Conservation (phyloP, 2,888 invertebrate genomes). For the Orthosia gothica region DNA sequence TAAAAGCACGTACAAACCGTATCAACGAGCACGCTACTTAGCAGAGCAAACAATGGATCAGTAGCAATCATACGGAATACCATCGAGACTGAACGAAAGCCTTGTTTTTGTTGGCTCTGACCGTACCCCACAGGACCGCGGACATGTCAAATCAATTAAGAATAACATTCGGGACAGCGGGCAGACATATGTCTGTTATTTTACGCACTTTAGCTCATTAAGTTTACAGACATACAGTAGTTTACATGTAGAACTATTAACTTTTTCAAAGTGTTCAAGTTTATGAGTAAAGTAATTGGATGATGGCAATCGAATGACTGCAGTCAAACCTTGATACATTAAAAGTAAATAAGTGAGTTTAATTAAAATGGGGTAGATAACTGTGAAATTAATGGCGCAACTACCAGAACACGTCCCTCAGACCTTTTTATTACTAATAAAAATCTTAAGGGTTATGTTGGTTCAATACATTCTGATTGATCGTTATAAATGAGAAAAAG, state of each 20-base stretch:
- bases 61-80: constrained; percentile 83
- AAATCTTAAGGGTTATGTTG: constrained; percentile 24
- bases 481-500: constrained; percentile 15
- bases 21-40: constrained; percentile 84
- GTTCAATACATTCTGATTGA: constrained; percentile 37
- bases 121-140: constrained; percentile 74
- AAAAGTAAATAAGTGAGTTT: constrained; percentile 38
- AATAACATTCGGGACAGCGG: constrained; percentile 74
- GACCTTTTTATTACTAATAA: constrained; percentile 42
- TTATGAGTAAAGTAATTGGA: constrained; percentile 54
- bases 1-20: constrained; percentile 81
- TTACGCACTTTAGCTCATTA: constrained; percentile 55
- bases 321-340: constrained; percentile 34
- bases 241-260: constrained; percentile 44
- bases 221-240: constrained; percentile 51
- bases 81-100: constrained; percentile 61
- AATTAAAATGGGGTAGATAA: constrained; percentile 49
- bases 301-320: constrained; percentile 36
- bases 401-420: constrained; percentile 24
- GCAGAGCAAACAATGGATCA: constrained; percentile 85
- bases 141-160: constrained; percentile 88
- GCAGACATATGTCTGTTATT: constrained; percentile 56
- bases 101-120: constrained; percentile 81
- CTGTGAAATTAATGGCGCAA: constrained; percentile 25
- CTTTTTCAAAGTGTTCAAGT: constrained; percentile 48